A percentile compares a stretch with the other conserved stretches of the same genome.
Evolutionary conservation across 2,888 invertebrate species (phyloP).

Genomic region (Hirtodrosophila duncani): DNA sequence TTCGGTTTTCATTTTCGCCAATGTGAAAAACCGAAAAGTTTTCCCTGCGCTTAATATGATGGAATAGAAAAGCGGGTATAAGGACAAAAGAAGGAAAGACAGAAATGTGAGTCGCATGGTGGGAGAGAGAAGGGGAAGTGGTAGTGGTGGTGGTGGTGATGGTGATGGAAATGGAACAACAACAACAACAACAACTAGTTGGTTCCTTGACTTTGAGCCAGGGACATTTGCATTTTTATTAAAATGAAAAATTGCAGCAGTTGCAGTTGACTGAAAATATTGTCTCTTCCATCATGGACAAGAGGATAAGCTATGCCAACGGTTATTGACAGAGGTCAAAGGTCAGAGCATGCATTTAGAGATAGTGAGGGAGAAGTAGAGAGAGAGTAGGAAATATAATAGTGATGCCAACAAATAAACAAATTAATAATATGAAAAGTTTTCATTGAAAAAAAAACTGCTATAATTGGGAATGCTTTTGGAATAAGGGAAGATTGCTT

Average conservation of each 20-base stretch:
- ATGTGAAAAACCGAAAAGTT: constrained; percentile 61
- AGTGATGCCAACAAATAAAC: too few relatives aligned
- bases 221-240: constrained; percentile 70
- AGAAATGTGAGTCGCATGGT: too few relatives aligned
- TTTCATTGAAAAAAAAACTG: too few relatives aligned
- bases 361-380: too few relatives aligned
- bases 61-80: background rate
- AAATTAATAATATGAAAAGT: too few relatives aligned
- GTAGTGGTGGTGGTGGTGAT: background rate
- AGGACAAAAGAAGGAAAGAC: constrained; percentile 18
- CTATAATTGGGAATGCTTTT: too few relatives aligned
- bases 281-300: constrained; percentile 15
- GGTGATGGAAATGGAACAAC: background rate
- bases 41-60: constrained; percentile 48
- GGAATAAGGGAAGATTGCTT: too few relatives aligned
- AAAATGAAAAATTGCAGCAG: constrained; percentile 68
- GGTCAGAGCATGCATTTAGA: too few relatives aligned
- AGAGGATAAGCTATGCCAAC: constrained; percentile 12
- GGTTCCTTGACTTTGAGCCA: constrained; percentile 49
- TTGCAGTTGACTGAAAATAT: constrained; percentile 50
- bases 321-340: constrained; percentile 17
- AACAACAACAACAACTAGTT: too few relatives aligned
- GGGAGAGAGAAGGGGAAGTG: background rate
- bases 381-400: too few relatives aligned
- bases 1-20: constrained; percentile 15